A percentile compares a stretch with the other conserved stretches of the same genome.
Evolutionary conservation across 1,140 invertebrate genomes (phyloP).

Genomic region (Macrotrachela quadricornifera): DNA sequence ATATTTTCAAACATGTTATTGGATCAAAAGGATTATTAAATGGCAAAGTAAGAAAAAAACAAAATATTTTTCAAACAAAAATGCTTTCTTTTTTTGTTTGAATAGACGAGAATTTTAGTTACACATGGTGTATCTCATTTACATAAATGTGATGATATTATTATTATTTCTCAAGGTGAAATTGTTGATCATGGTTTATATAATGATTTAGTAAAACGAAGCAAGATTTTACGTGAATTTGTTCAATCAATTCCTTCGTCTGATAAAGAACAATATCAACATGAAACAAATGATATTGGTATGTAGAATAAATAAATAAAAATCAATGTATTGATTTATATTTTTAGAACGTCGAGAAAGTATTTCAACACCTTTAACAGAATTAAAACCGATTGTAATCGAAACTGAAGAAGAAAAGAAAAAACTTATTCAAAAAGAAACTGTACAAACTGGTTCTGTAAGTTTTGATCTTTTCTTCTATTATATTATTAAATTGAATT

Average conservation of each 20-base stretch:
- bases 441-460: no score
- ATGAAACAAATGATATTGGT: no score
- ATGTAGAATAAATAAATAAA: no score
- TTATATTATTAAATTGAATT: no score
- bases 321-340: no score
- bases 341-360: no score
- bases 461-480: no score
- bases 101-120: slow-evolving; percentile 9
- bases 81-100: slow-evolving; percentile 1
- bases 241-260: neutral
- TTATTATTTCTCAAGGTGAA: slow-evolving; percentile 19
- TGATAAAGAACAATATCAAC: no score
- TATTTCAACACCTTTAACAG: no score
- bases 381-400: no score
- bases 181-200: slow-evolving; percentile 32
- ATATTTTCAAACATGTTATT: slow-evolving; percentile 21
- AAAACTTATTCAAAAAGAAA: no score
- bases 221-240: slow-evolving; percentile 12
- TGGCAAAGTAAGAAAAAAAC: neutral
- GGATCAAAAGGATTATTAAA: slow-evolving; percentile 18
- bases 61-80: neutral
- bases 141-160: neutral
- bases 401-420: no score
- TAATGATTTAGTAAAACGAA: slow-evolving; percentile 18
- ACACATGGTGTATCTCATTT: slow-evolving; percentile 7